Evolutionary conservation across 2,888 invertebrate genomes (phyloP), one percentile per base, ranked within the genome.

Genomic region (Drosophila pegasa): DNA sequence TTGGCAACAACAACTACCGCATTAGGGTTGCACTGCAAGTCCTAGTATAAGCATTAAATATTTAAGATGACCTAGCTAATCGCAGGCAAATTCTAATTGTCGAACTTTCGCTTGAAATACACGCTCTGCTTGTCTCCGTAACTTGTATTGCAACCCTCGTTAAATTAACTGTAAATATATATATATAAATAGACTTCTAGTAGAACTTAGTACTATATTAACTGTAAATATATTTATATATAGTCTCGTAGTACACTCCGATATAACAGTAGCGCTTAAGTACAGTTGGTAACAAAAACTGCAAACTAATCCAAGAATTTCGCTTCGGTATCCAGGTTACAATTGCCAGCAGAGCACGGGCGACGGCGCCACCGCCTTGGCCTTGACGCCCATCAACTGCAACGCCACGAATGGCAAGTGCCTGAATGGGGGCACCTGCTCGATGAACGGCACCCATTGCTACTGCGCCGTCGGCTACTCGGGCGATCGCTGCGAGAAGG

Each of bases 381-480:
- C 82, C 18, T 47, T 81, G 38, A 63, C 71, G n/a, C 87, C 89
- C 29, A 80, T 88, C 57, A 87, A 79, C 41, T 90, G 90, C 22
- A 79, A 87, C 59, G 82, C 82, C 33, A 91, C 90, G 27, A 85
- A 84, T 55, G 92, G 92, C 55, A 90, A 90, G 56, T 92, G 92
- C 60, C 48, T 90, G 9, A 92, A 92, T 58, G 92, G 92, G 7
- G 92, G 92, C 50, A 92, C 92, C 38, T 92, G 92, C 75, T 90
- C 91, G 12, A 78, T 90, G 71, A 92, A 91, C 61, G 91, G 90
- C 35, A 91, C 91, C 5, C 90, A 91, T 47, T 92, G 92, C 57
- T 91, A 92, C 40, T 92, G 92, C 57, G 78, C 91, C 7, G 70
- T 80, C 0, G 92, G 92, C 12, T 92, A 87, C 67, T 90, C 91